Percentiles rank a stretch among this genome's conserved stretches.
phyloP scores from a whole-genome alignment of 64 coral and sea anemone species.

The Pachyseris speciosa region DNA sequence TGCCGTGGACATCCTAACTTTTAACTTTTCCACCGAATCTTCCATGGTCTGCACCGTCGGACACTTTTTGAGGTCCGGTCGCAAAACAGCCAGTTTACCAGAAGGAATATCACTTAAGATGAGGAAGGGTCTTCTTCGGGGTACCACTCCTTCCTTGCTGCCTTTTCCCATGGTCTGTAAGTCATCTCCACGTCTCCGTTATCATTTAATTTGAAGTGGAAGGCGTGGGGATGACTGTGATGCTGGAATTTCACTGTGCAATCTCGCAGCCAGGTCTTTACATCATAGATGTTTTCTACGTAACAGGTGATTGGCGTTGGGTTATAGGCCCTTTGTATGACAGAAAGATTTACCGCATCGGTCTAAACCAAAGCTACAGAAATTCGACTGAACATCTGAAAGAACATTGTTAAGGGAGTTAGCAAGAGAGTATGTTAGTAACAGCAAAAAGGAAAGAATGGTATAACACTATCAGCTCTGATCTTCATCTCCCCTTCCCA shows the following conservation, averaged over 20 bases:
- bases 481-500: too few relatives aligned
- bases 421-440: too few relatives aligned
- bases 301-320: neutral
- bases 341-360: neutral
- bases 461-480: too few relatives aligned
- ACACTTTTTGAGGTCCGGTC: constrained; percentile 54
- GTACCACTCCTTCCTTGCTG: neutral
- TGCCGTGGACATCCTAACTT: constrained; percentile 19
- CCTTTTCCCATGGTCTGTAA: neutral
- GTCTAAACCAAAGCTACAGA: neutral
- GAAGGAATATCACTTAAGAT: neutral
- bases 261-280: constrained; percentile 18
- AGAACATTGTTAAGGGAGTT: too few relatives aligned
- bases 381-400: constrained; percentile 59
- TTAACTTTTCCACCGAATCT: neutral
- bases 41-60: constrained; percentile 1
- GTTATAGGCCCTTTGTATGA: neutral
- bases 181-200: neutral
- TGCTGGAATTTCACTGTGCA: neutral
- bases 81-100: constrained; percentile 14
- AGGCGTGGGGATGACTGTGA: neutral
- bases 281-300: constrained; percentile 33
- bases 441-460: too few relatives aligned
- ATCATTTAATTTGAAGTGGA: neutral
- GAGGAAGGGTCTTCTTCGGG: neutral